Evolutionary conservation across 2,888 invertebrate genomes (phyloP).

Genomic region (Idaea aversata): DNA sequence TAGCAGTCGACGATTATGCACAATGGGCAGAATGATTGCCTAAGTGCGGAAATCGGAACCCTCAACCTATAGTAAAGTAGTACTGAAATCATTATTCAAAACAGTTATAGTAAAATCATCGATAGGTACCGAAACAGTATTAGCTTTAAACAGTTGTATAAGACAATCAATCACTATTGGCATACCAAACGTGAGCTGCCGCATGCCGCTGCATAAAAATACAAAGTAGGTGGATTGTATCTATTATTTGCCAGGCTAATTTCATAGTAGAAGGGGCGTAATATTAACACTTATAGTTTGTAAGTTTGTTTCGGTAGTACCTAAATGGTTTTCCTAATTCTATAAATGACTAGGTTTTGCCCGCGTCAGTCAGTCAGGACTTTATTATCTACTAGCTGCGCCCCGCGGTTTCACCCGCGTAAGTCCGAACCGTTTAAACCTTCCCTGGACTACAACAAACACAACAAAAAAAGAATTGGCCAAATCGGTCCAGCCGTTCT

Average conservation of each 20-base stretch:
- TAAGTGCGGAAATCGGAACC: too few relatives aligned
- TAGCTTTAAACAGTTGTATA: slow-evolving; percentile 11
- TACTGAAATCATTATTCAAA: slow-evolving; percentile 3
- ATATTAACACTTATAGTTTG: neutral
- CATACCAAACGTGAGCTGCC: slow-evolving; percentile 20
- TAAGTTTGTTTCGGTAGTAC: neutral
- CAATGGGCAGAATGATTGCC: too few relatives aligned
- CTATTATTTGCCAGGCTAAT: neutral
- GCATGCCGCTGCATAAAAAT: slow-evolving; percentile 23
- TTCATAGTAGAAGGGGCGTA: neutral
- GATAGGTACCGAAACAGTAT: neutral
- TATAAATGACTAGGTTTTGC: too few relatives aligned
- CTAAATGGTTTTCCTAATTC: too few relatives aligned
- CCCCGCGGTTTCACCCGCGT: too few relatives aligned
- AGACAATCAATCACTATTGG: slow-evolving; percentile 28
- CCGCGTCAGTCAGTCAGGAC: too few relatives aligned
- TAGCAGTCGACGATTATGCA: too few relatives aligned
- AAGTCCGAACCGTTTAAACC: too few relatives aligned
- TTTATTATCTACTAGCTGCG: too few relatives aligned
- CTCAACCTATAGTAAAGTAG: neutral
- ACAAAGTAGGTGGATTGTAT: neutral
- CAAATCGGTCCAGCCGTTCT: too few relatives aligned
- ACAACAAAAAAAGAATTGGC: too few relatives aligned
- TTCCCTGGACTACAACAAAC: too few relatives aligned
- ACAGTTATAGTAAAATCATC: neutral